Evolutionary conservation across 2,888 invertebrate species (phyloP).

Genomic region (Folsomia manolachei): DNA sequence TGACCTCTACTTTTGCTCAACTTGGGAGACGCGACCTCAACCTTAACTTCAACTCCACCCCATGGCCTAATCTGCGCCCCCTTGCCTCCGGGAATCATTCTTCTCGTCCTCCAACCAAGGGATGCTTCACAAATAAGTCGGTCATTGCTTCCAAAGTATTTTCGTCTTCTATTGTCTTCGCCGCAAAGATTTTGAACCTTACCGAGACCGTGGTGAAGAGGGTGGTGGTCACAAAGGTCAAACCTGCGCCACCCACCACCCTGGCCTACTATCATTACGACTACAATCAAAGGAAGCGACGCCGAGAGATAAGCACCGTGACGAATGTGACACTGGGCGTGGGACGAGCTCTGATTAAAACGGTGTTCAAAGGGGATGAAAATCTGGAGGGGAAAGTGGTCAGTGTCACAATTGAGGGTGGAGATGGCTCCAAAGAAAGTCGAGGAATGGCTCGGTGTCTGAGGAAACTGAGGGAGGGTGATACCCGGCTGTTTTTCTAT

Average conservation of each 20-base stretch:
- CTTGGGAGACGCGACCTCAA: neutral
- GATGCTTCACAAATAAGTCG: slow-evolving; percentile 35
- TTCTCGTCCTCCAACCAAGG: slow-evolving; percentile 5
- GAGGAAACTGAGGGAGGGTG: slow-evolving; percentile 31
- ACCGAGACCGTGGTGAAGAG: slow-evolving; percentile 21
- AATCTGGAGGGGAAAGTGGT: slow-evolving; percentile 35
- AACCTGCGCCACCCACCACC: neutral
- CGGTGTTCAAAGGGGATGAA: slow-evolving; percentile 41
- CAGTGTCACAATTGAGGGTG: slow-evolving; percentile 28
- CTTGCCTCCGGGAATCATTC: too few relatives aligned
- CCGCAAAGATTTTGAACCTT: slow-evolving; percentile 43
- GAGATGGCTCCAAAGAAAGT: slow-evolving; percentile 20
- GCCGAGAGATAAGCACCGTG: slow-evolving; percentile 29
- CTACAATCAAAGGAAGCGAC: slow-evolving; percentile 29
- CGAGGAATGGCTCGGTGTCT: slow-evolving; percentile 32
- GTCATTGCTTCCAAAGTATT: slow-evolving; percentile 39
- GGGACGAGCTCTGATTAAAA: slow-evolving; percentile 38
- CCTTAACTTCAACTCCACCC: neutral
- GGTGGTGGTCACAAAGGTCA: neutral
- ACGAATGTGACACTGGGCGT: neutral
- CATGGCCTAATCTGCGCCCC: neutral
- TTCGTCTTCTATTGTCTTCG: slow-evolving; percentile 38
- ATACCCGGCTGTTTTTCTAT: slow-evolving; percentile 45
- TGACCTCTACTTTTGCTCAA: neutral
- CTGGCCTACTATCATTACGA: slow-evolving; percentile 30